phyloP scores from a whole-genome alignment of 2,888 invertebrate species.

The Caenorhabditis japonica region DNA sequence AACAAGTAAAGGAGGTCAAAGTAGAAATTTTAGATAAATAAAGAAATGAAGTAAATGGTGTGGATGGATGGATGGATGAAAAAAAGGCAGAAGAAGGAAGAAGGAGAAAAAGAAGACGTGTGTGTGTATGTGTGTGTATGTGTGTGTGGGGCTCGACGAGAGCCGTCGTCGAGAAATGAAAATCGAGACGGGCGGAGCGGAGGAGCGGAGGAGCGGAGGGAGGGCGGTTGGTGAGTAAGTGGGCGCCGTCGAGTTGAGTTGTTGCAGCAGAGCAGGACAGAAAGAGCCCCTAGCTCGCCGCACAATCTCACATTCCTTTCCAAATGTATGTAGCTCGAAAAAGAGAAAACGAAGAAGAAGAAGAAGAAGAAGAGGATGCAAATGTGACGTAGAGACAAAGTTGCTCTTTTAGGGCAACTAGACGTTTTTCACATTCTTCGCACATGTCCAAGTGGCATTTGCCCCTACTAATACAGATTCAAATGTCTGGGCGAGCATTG shows the following conservation, averaged over 20 bases:
- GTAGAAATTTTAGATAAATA: slow-evolving; percentile 5
- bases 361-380: slow-evolving; percentile 14
- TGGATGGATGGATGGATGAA: slow-evolving; percentile 7
- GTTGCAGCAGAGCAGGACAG: slow-evolving; percentile 37
- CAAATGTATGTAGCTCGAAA: slow-evolving; percentile 42
- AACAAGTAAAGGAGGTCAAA: neutral
- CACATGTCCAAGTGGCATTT: too few species aligned
- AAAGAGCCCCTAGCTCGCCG: slow-evolving; percentile 14
- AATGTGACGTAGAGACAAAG: slow-evolving; percentile 16
- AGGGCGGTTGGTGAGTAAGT: slow-evolving; percentile 39
- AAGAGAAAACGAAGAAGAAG: slow-evolving; percentile 3
- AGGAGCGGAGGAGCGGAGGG: too few species aligned
- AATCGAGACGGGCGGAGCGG: slow-evolving; percentile 49
- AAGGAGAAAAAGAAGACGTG: slow-evolving; percentile 19
- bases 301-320: slow-evolving; percentile 52
- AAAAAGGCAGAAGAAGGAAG: slow-evolving; percentile 18
- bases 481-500: too few species aligned
- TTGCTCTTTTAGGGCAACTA: too few species aligned
- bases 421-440: too few species aligned
- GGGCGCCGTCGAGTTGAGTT: slow-evolving; percentile 49
- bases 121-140: slow-evolving; percentile 3
- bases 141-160: slow-evolving; percentile 6
- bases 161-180: slow-evolving; percentile 17
- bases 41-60: slow-evolving; percentile 19
- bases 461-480: too few species aligned